phyloP scores from a whole-genome alignment of 1,140 invertebrate genomes.

The Heliconius himera region DNA sequence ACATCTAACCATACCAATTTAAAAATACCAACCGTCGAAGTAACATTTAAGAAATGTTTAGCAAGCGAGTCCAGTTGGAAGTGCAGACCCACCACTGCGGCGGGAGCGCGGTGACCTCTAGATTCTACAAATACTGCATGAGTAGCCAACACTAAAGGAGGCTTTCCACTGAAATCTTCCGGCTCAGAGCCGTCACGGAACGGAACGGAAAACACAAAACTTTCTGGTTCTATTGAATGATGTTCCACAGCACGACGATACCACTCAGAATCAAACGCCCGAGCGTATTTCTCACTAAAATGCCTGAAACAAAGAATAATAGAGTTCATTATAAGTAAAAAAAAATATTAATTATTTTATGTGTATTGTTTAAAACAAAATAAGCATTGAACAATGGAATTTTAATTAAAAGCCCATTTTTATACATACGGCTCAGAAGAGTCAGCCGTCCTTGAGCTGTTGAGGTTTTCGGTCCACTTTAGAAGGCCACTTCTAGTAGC shows the following conservation, averaged over 20 bases:
- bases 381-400: conserved; percentile 1
- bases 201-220: conserved; percentile 96
- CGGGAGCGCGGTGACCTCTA: conserved; percentile 91
- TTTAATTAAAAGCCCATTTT: conserved; percentile 9
- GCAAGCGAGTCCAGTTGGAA: conserved; percentile 91
- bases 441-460: conserved; percentile 75
- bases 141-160: conserved; percentile 91
- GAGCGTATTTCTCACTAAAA: conserved; percentile 90
- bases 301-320: conserved; percentile 82
- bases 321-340: not conserved
- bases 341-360: conserved; percentile 8
- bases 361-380: conserved; percentile 1
- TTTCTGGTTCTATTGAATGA: conserved; percentile 91
- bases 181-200: conserved; percentile 84
- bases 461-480: conserved; percentile 89
- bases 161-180: conserved; percentile 80
- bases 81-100: conserved; percentile 94
- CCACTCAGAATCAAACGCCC: conserved; percentile 95
- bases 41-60: conserved; percentile 92
- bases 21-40: conserved; percentile 86
- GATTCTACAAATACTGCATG: conserved; percentile 95
- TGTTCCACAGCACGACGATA: conserved; percentile 96
- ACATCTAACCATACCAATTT: not conserved
- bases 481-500: conserved; percentile 94
- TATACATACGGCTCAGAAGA: conserved; percentile 86